Base-by-base conservation (phyloP, 2,113 vertebrate species). In the Amphilophus citrinellus region DNA sequence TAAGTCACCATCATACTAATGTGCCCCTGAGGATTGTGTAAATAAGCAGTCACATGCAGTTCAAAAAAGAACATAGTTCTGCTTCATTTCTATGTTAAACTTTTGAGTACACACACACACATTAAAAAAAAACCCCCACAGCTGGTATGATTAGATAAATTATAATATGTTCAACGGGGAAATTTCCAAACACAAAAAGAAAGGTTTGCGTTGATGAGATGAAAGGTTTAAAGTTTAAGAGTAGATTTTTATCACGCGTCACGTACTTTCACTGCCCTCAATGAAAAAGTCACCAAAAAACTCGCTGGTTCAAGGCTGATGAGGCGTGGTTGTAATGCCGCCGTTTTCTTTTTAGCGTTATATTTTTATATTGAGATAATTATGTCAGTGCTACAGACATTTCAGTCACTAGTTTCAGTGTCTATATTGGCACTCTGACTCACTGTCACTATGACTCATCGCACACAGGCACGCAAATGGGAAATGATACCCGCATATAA, bases 401-500 rank as follows among this genome's bases (percentile, higher is more conserved):
- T 88, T 87, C 39, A 53, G 73, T 82, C 56, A 73, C 24, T 58
- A 63, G 32, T 86, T 84, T 89, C 47, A 17, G 53, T 77, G 20
- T 85, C 57, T 77, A 59, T 80, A 42, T 62, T 77, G 42, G 58
- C 27, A 60, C 79, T 59, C 24, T 83, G 75, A 82, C 58, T 78
- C 84, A 82, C 76, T 78, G 77, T 61, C 83, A 15, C 39, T 35
- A 22, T 90, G 88, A 92, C 76, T 92, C 87, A 87, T 88, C 1
- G 20, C 79, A 42, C 61, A 57, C 76, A 80, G 61, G 61, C 88
- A 89, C 22, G 76, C 84, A 88, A 93, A 92, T 76, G 42, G 78
- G 79, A 90, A 90, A 77, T 63, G 84, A 94, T 91, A 86, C 83
- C 66, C 59, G 77, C 56, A 77, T 66, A 83, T 62, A 76, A 83